A percentile compares a stretch with the other conserved stretches of the same genome.
Evolutionary conservation across 2,113 vertebrate genomes (phyloP).

Genomic region (Alces alces): DNA sequence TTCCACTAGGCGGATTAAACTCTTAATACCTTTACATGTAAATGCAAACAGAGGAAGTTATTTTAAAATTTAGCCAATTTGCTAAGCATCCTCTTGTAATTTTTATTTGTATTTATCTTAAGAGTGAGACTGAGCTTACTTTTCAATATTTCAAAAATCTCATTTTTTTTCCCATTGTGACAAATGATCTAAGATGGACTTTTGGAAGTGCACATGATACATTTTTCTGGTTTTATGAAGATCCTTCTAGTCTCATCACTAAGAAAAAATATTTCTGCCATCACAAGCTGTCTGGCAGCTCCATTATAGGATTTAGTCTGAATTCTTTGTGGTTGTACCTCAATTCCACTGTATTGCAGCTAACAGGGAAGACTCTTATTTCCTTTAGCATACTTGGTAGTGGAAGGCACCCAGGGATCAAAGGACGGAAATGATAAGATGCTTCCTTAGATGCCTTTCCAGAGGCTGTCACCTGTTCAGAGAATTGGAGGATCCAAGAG

Average conservation of each 20-base stretch:
- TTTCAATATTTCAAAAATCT: conserved; percentile 21
- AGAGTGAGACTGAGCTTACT: neutral
- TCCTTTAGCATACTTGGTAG: neutral
- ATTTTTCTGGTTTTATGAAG: neutral
- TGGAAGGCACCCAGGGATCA: neutral
- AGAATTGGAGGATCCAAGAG: neutral
- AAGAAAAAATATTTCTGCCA: neutral
- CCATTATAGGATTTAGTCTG: neutral
- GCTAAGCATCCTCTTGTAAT: neutral
- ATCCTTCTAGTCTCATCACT: neutral
- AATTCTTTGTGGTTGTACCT: neutral
- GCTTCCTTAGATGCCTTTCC: neutral
- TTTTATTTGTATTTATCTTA: conserved; percentile 16
- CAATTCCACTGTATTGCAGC: neutral
- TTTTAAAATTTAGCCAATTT: neutral
- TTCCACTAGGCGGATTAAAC: neutral
- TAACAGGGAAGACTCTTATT: neutral
- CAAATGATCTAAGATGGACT: neutral
- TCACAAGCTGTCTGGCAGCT: neutral
- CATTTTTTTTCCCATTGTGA: conserved; percentile 4
- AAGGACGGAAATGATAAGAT: neutral
- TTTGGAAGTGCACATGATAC: neutral
- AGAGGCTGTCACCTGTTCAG: neutral
- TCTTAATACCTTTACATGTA: neutral
- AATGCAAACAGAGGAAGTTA: neutral